Evolutionary conservation across 2,797 vertebrate species (phyloP).

Genomic region (Propithecus perrieri): DNA sequence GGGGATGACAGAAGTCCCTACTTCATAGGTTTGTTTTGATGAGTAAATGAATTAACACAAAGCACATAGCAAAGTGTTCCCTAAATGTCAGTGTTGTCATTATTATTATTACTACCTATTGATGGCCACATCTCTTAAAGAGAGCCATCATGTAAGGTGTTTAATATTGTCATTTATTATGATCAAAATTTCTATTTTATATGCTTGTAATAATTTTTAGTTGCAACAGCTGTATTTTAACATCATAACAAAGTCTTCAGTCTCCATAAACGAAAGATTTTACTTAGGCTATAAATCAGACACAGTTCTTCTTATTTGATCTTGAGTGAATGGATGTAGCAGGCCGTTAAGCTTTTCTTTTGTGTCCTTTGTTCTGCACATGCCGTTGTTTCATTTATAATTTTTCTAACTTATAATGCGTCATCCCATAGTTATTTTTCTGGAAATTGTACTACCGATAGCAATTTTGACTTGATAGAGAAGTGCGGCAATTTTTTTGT

Average conservation of each 20-base stretch:
- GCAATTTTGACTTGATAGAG: conserved; percentile 51
- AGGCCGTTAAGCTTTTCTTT: background rate
- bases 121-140: background rate
- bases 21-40: background rate
- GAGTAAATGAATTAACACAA: background rate
- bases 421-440: conserved; percentile 53
- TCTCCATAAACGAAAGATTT: conserved; percentile 15
- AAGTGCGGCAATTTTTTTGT: conserved; percentile 27
- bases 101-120: background rate
- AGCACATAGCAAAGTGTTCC: background rate
- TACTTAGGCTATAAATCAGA: background rate
- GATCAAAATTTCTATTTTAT: background rate
- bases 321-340: background rate
- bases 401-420: conserved; percentile 40
- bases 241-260: background rate
- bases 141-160: background rate
- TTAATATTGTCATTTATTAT: background rate
- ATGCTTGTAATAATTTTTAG: background rate
- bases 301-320: background rate
- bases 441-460: conserved; percentile 50
- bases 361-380: background rate
- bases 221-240: background rate
- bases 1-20: background rate
- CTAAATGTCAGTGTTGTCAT: background rate
- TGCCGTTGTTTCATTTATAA: conserved; percentile 6